Base-by-base conservation (phyloP, 2,113 vertebrate species). In the Smithornis capensis region DNA sequence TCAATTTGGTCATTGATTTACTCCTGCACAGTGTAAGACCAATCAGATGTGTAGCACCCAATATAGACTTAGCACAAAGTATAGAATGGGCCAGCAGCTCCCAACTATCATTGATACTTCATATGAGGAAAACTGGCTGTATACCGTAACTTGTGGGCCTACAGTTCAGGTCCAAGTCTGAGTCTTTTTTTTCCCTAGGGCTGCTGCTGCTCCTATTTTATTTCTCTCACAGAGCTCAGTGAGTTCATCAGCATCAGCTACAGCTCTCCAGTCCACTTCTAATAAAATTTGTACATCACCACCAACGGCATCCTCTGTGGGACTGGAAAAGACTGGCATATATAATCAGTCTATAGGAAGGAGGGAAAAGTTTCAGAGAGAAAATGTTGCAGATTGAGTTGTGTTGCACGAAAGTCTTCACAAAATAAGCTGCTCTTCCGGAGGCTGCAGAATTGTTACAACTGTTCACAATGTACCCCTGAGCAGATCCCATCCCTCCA, bases 231-330 rank as follows among this genome's bases (percentile, higher is more conserved):
- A 63, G 42, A 94, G 11, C 63, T 74, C 68, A 83, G 25, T 0
- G 2, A 77, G 40, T 62, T 88, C n/a, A n/a, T n/a, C n/a, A n/a
- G n/a, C 63, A 77, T 85, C 6, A 85, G 67, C 55, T 83, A 70
- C 59, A 83, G 35, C 27, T 77, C 23, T 80, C 38, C 21, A 62
- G 64, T 70, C 42, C 79, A 86, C 29, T 55, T 59, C 22, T 65
- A 77, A 77, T 63, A 89, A 92, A 92, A 86, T n/a, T 92, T 76
- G 78, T 44, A 42, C 53, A 76, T 67, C 44, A 87, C 24, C 56
- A 94, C 59, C 25, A 70, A 85, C 55, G 38, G 42, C 5, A 5
- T 55, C 31, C 45, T 93, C 67, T 40, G 23, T 80, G 55, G 82
- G 24, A 12, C 45, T 75, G 33, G 67, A 83, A 87, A 44, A 89